These are phyloP conservation scores for Cylas formicarius DNA, from an alignment of 1,140 invertebrate genomes.

Conservation along the genomic window DNA sequence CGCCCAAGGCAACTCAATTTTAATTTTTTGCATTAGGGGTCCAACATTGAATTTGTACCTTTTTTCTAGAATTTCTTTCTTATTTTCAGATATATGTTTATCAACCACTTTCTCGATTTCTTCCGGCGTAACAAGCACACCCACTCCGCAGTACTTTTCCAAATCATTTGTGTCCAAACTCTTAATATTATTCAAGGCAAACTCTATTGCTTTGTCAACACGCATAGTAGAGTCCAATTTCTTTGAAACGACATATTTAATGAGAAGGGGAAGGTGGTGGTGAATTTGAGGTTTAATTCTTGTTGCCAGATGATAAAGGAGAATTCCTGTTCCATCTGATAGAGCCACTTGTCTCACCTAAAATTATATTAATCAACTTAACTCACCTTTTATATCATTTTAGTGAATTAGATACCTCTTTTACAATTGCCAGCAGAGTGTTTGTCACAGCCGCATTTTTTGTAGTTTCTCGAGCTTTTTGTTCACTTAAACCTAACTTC, in stretches of 20 bases:
- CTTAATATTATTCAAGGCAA: constrained; percentile 62
- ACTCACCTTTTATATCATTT: too few relatives aligned
- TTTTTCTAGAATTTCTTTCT: constrained; percentile 68
- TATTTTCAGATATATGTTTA: constrained; percentile 58
- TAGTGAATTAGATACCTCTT: constrained; percentile 54
- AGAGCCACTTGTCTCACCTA: constrained; percentile 43
- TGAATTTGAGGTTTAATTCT: constrained; percentile 83
- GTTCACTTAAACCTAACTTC: constrained; percentile 78
- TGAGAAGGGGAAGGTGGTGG: constrained; percentile 59
- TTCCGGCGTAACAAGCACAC: constrained; percentile 78
- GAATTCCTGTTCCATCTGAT: constrained; percentile 50
- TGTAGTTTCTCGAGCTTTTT: constrained; percentile 93
- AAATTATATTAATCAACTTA: too few relatives aligned
- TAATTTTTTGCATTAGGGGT: constrained; percentile 77
- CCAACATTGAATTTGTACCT: constrained; percentile 83
- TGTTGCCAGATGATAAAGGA: constrained; percentile 84
- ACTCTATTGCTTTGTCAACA: constrained; percentile 85
- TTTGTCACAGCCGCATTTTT: constrained; percentile 84
- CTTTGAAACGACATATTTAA: constrained; percentile 67
- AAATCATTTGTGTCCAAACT: constrained; percentile 62
- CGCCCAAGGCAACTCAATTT: constrained; percentile 79
- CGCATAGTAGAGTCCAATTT: constrained; percentile 79
- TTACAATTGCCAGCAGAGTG: constrained; percentile 62
- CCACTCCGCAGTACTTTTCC: constrained; percentile 82
- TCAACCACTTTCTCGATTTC: constrained; percentile 80